A percentile compares a stretch with the other conserved stretches of the same genome.
Evolutionary conservation across 1,140 invertebrate genomes (phyloP).

Genomic region (Calephelis virginiensis): DNA sequence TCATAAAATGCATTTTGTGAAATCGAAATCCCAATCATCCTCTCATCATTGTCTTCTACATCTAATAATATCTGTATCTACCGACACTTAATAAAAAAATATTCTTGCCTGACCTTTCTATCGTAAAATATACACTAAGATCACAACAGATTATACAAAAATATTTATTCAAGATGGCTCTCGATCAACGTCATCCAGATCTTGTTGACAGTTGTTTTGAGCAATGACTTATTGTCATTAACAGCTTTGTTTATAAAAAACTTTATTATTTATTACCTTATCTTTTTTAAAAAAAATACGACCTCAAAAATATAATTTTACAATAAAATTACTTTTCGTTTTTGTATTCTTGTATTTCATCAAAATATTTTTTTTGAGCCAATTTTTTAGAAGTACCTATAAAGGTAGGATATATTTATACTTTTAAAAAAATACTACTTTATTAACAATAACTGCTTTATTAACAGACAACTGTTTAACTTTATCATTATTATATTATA

Average conservation of each 20-base stretch:
- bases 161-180: conserved; percentile 8
- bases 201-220: conserved; percentile 7
- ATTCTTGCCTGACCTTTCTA: background rate
- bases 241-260: background rate
- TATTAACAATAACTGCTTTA: no score
- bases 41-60: background rate
- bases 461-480: no score
- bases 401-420: no score
- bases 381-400: no score
- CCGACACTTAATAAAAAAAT: background rate
- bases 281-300: no score
- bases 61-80: background rate
- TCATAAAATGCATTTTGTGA: no score
- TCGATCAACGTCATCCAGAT: background rate
- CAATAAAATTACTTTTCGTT: no score
- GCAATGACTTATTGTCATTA: background rate
- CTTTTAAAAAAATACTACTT: no score
- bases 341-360: no score
- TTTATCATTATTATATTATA: no score
- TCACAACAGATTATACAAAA: conserved; percentile 4
- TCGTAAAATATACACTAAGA: background rate
- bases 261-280: background rate
- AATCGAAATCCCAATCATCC: background rate
- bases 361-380: no score
- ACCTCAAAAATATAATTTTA: no score